Evolutionary conservation across 2,888 invertebrate genomes (phyloP).

Genomic region (Chydorus sphaericus): DNA sequence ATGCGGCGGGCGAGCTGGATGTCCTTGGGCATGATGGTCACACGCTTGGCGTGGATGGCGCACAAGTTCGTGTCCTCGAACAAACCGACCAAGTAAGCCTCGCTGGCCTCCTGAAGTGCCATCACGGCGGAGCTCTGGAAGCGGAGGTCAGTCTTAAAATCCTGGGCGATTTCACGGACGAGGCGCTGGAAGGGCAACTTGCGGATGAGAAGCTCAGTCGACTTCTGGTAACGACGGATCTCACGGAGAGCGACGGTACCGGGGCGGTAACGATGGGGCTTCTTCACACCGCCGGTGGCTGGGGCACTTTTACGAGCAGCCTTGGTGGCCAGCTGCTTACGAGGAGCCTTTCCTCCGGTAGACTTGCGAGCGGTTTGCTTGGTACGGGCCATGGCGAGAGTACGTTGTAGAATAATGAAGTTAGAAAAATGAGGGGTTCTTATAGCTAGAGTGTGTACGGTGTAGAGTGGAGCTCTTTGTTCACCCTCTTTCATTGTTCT

Average conservation of each 20-base stretch:
- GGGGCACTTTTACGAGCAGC: conserved; percentile 65
- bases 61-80: conserved; percentile 97
- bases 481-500: no score
- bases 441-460: background rate
- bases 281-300: conserved; percentile 36
- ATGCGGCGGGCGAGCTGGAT: conserved; percentile 92
- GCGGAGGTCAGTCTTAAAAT: conserved; percentile 23
- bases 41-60: conserved; percentile 92
- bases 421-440: background rate
- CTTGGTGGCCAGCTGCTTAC: conserved; percentile 85
- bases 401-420: background rate
- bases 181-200: conserved; percentile 36
- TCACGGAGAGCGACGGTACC: conserved; percentile 38
- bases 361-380: conserved; percentile 96
- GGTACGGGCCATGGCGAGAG: conserved; percentile 70
- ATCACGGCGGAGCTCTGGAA: conserved; percentile 16
- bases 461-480: no score
- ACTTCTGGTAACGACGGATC: conserved; percentile 37
- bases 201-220: conserved; percentile 35
- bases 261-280: conserved; percentile 35
- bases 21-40: conserved; percentile 96
- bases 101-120: conserved; percentile 59
- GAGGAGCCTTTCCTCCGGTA: conserved; percentile 91
- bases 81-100: conserved; percentile 81
- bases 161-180: conserved; percentile 30